These are phyloP conservation scores for Syngnathus floridae DNA, from an alignment of 2,113 vertebrate genomes.

Conservation along the genomic window DNA sequence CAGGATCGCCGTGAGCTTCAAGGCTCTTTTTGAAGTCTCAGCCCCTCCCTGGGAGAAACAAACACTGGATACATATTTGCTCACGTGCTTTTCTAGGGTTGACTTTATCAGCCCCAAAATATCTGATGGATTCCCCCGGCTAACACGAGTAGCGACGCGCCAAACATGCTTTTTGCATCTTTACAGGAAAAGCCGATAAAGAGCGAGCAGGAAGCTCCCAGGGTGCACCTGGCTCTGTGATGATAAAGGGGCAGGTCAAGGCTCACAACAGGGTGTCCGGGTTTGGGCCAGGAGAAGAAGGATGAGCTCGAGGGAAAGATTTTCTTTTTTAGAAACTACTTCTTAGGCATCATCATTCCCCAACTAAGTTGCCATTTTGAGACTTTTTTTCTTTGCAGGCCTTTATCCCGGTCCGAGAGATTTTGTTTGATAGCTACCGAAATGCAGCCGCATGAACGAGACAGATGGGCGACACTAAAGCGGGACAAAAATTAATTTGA, in stretches of 20 bases:
- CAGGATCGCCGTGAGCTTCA: slow-evolving; percentile 50
- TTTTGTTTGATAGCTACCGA: too few relatives aligned
- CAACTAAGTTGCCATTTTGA: not conserved
- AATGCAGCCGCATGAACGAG: not conserved
- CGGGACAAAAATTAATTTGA: not conserved
- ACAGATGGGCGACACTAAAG: not conserved
- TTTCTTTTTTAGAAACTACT: too few relatives aligned
- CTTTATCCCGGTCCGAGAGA: too few relatives aligned
- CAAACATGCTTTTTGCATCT: slow-evolving; percentile 31
- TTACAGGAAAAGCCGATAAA: slow-evolving; percentile 61
- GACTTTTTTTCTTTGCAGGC: too few relatives aligned
- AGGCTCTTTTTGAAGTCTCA: slow-evolving; percentile 59
- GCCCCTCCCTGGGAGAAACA: slow-evolving; percentile 17
- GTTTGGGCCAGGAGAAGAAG: slow-evolving; percentile 35
- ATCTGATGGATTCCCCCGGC: slow-evolving; percentile 23
- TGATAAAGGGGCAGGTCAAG: slow-evolving; percentile 65
- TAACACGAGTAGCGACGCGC: slow-evolving; percentile 3
- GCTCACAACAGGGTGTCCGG: slow-evolving; percentile 50
- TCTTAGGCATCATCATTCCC: not conserved
- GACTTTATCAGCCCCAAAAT: slow-evolving; percentile 18
- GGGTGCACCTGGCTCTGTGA: slow-evolving; percentile 70
- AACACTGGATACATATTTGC: slow-evolving; percentile 21
- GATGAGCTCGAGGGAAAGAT: slow-evolving; percentile 24
- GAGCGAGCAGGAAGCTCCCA: slow-evolving; percentile 63
- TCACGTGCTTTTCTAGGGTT: slow-evolving; percentile 21